These are phyloP conservation scores for Amitus sp. DNA, from an alignment of 2,888 invertebrate species.

Conservation along the genomic window DNA sequence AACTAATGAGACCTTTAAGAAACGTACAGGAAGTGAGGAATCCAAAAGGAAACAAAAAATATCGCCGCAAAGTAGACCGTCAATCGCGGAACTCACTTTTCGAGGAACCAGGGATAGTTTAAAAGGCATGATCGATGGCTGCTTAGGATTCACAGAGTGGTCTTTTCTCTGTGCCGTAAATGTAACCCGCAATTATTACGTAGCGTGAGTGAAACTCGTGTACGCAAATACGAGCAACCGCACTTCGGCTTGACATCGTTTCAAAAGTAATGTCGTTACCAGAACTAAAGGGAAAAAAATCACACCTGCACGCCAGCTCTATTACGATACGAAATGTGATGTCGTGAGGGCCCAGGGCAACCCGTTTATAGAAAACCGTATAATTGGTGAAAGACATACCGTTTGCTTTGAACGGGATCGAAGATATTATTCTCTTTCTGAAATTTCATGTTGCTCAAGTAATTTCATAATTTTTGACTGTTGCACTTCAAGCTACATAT, in stretches of 20 bases:
- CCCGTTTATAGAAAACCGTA: constrained; percentile 13
- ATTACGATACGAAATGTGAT: constrained; percentile 13
- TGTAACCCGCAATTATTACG: constrained; percentile 49
- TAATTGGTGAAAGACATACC: constrained; percentile 23
- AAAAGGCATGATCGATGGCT: constrained; percentile 49
- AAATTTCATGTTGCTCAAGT: too few species aligned
- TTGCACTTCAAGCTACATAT: too few species aligned
- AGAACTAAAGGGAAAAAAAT: constrained; percentile 16
- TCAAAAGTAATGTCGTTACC: constrained; percentile 31
- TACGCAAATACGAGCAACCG: constrained; percentile 42
- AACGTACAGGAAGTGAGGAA: constrained; percentile 22
- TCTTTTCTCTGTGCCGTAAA: constrained; percentile 48
- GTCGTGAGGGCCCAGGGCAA: constrained; percentile 16
- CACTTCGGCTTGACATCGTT: constrained; percentile 45
- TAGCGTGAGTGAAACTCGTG: constrained; percentile 47
- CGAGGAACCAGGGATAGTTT: constrained; percentile 34
- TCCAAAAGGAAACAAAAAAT: constrained; percentile 27
- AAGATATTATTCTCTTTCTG: constrained; percentile 8
- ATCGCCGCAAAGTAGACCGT: constrained; percentile 13
- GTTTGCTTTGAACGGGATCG: constrained; percentile 31
- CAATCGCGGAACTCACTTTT: constrained; percentile 19
- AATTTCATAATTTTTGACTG: too few species aligned
- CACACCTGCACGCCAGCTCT: constrained; percentile 13
- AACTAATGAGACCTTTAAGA: too few species aligned
- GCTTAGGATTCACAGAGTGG: constrained; percentile 42